Evolutionary conservation across 2,113 vertebrate species (phyloP).

Genomic region (Paedocypris sp.): DNA sequence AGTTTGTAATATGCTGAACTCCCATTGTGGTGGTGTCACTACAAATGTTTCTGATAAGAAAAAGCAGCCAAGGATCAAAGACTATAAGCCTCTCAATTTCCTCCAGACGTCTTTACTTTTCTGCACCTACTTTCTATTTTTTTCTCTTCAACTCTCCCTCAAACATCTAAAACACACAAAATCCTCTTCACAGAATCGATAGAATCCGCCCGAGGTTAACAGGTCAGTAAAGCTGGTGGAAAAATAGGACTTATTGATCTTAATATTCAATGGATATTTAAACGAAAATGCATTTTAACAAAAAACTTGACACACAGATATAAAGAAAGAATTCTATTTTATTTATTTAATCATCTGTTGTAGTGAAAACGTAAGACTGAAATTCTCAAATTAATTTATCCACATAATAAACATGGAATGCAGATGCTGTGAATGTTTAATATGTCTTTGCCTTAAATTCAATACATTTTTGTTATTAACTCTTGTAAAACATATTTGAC

Average conservation of each 20-base stretch:
- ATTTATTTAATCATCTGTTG: too few relatives aligned
- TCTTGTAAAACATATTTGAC: too few relatives aligned
- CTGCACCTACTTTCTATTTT: constrained; percentile 42
- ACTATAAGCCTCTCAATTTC: constrained; percentile 62
- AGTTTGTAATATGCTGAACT: constrained; percentile 68
- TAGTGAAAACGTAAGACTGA: too few relatives aligned
- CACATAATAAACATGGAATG: too few relatives aligned
- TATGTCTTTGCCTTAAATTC: too few relatives aligned
- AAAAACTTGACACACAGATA: too few relatives aligned
- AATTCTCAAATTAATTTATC: too few relatives aligned
- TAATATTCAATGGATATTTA: too few relatives aligned
- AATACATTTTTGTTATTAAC: too few relatives aligned
- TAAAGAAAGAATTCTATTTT: too few relatives aligned
- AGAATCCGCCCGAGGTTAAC: constrained; percentile 36
- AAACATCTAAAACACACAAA: constrained; percentile 24
- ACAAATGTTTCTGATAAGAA: constrained; percentile 80
- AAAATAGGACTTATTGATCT: constrained; percentile 35
- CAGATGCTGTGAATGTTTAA: too few relatives aligned
- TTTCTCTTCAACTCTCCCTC: constrained; percentile 29
- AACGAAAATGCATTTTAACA: too few relatives aligned
- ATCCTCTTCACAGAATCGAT: constrained; percentile 28
- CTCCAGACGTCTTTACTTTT: constrained; percentile 42
- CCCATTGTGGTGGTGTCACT: constrained; percentile 71
- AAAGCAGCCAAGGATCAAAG: constrained; percentile 74
- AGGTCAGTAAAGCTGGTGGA: constrained; percentile 32